Percentiles rank a stretch among this genome's conserved stretches.
phyloP scores from a whole-genome alignment of 2,113 vertebrate species.

The Symphodus melops region DNA sequence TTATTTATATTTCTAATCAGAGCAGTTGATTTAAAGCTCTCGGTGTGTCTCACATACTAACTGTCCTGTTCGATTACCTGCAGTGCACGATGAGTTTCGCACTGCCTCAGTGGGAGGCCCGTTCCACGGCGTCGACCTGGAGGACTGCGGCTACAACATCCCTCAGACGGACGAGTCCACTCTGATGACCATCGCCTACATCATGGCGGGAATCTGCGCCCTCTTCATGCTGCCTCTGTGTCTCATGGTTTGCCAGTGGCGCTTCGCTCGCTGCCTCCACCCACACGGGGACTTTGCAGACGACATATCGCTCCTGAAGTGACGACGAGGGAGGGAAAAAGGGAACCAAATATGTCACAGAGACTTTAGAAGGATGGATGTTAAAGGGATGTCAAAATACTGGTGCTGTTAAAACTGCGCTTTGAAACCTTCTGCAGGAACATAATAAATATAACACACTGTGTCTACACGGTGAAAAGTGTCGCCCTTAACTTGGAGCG shows the following conservation, averaged over 20 bases:
- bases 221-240: conserved; percentile 99
- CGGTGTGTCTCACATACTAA: background rate
- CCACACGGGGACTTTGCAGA: conserved; percentile 93
- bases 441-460: conserved; percentile 13
- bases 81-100: conserved; percentile 95
- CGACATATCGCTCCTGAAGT: conserved; percentile 96
- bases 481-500: conserved; percentile 3
- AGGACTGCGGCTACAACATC: conserved; percentile 99
- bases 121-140: conserved; percentile 89
- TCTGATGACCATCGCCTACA: conserved; percentile 98
- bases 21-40: background rate
- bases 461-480: conserved; percentile 13
- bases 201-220: conserved; percentile 98
- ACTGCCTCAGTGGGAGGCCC: conserved; percentile 92
- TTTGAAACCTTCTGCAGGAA: conserved; percentile 37
- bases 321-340: conserved; percentile 39
- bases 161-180: conserved; percentile 99
- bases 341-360: background rate
- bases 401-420: conserved; percentile 43
- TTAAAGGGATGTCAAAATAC: conserved; percentile 6
- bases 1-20: too few species aligned
- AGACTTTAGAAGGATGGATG: conserved; percentile 10
- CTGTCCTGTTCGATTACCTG: background rate
- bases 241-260: conserved; percentile 99
- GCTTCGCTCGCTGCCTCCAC: conserved; percentile 92